Conservation (phyloP, 1,140 invertebrate genomes). For the Glossosoma conforme region DNA sequence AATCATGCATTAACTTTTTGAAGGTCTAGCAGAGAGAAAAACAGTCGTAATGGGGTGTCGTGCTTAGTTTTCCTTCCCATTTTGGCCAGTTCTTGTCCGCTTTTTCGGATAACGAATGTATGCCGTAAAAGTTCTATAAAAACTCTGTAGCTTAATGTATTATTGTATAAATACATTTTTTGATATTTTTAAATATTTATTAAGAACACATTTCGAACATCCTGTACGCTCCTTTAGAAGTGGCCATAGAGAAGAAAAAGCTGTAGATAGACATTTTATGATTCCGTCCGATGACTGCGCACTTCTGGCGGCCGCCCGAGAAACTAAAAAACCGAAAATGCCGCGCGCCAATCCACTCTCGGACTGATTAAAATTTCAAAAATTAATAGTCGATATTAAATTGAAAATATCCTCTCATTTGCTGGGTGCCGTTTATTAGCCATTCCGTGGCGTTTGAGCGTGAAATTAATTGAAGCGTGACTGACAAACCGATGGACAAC, state of each 20-base stretch:
- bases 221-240: not conserved
- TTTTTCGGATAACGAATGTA: too few relatives aligned
- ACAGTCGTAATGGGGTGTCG: too few relatives aligned
- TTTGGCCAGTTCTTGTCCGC: too few relatives aligned
- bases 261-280: not conserved
- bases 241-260: conserved; percentile 11
- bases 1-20: too few relatives aligned
- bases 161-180: not conserved
- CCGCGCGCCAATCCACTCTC: conserved; percentile 3
- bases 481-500: too few relatives aligned
- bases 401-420: conserved; percentile 17
- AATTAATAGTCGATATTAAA: conserved; percentile 24
- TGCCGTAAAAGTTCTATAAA: too few relatives aligned
- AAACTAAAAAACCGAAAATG: conserved; percentile 13
- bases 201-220: not conserved
- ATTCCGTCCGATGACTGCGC: conserved; percentile 10
- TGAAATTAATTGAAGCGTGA: conserved; percentile 21
- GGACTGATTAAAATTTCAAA: conserved; percentile 17
- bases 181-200: not conserved
- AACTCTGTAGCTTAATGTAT: too few relatives aligned
- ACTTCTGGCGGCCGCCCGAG: too few relatives aligned
- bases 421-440: conserved; percentile 12
- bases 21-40: too few relatives aligned
- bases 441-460: conserved; percentile 12
- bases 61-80: too few relatives aligned